Conservation (phyloP, 2,888 invertebrate species). For the Hipparchia semele region DNA sequence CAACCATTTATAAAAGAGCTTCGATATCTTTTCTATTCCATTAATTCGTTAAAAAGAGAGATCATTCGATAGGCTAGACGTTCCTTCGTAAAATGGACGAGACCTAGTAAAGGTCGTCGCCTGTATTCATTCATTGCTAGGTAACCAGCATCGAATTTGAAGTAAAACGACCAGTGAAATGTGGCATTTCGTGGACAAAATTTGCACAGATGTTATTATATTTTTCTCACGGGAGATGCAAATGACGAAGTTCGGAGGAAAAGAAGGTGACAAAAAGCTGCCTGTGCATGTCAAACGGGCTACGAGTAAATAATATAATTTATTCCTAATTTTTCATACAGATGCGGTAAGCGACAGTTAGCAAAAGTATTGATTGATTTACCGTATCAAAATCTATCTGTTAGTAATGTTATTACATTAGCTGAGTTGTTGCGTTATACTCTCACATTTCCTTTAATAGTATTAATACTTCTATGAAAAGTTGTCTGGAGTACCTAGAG, state of each 20-base stretch:
- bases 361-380: neutral
- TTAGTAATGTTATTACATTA: neutral
- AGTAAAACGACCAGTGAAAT: slow-evolving; percentile 67
- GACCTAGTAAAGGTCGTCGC: slow-evolving; percentile 60
- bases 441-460: too few species aligned
- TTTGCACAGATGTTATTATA: slow-evolving; percentile 53
- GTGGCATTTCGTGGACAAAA: slow-evolving; percentile 66
- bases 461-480: too few species aligned
- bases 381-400: neutral
- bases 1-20: slow-evolving; percentile 60
- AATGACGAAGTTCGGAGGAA: slow-evolving; percentile 49
- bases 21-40: slow-evolving; percentile 55
- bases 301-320: neutral
- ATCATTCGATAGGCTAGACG: slow-evolving; percentile 55
- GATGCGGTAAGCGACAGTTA: neutral
- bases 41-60: slow-evolving; percentile 49
- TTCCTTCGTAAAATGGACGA: slow-evolving; percentile 57
- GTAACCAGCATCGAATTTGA: slow-evolving; percentile 68
- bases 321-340: neutral
- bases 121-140: slow-evolving; percentile 71
- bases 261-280: slow-evolving; percentile 27
- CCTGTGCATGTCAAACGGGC: neutral
- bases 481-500: too few species aligned
- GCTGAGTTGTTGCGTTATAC: too few species aligned
- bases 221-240: slow-evolving; percentile 63